Percentiles rank a stretch among this genome's conserved stretches.
These are phyloP conservation scores for Enteromius argenteus DNA, from an alignment of 2,797 vertebrate genomes.

Conservation along the genomic window DNA sequence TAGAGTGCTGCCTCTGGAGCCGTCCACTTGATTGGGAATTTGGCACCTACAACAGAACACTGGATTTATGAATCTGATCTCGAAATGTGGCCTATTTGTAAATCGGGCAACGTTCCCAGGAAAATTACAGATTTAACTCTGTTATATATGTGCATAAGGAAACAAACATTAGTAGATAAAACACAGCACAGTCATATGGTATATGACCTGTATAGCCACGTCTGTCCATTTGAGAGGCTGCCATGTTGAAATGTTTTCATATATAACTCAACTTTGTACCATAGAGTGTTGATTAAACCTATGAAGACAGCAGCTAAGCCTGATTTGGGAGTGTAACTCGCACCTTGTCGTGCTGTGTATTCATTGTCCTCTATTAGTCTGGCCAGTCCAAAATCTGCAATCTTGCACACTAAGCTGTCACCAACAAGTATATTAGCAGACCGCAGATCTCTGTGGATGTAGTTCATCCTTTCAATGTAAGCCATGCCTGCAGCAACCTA, in stretches of 20 bases:
- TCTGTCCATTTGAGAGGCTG: slow-evolving; percentile 2
- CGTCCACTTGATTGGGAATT: slow-evolving; percentile 99
- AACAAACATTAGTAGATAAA: background rate
- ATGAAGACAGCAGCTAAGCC: background rate
- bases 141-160: background rate
- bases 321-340: slow-evolving; percentile 20
- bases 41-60: slow-evolving; percentile 84
- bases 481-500: slow-evolving; percentile 99
- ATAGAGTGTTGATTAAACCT: background rate
- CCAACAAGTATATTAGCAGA: slow-evolving; percentile 98
- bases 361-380: slow-evolving; percentile 98
- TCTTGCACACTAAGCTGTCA: slow-evolving; percentile 97
- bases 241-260: background rate
- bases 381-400: slow-evolving; percentile 96
- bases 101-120: background rate
- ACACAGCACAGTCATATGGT: background rate
- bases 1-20: slow-evolving; percentile 96
- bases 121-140: slow-evolving; percentile 7
- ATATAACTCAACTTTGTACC: background rate
- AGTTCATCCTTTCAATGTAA: slow-evolving; percentile 99
- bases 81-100: slow-evolving; percentile 25
- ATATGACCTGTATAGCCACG: background rate
- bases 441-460: slow-evolving; percentile 96
- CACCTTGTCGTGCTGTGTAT: slow-evolving; percentile 98
- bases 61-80: slow-evolving; percentile 6